Evolutionary conservation across 2,113 vertebrate genomes (phyloP).

Genomic region (Clinocottus analis): DNA sequence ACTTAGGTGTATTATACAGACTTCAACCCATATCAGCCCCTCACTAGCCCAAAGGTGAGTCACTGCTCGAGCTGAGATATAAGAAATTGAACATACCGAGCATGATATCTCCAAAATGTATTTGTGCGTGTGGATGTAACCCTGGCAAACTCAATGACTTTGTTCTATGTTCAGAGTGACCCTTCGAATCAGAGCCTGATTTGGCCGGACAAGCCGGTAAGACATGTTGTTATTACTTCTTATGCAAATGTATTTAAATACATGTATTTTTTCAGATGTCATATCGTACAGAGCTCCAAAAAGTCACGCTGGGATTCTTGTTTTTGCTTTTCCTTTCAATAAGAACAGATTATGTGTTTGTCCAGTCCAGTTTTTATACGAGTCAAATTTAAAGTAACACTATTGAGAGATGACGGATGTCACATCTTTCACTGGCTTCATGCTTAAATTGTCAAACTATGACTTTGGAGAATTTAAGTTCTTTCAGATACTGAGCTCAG

Average conservation of each 20-base stretch:
- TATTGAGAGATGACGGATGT: no score
- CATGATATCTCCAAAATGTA: not conserved
- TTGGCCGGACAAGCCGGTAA: conserved; percentile 80
- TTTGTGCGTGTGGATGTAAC: not conserved
- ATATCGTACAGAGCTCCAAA: not conserved
- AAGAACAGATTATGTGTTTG: not conserved
- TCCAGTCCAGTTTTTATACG: not conserved
- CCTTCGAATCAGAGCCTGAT: conserved; percentile 66
- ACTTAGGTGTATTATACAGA: conserved; percentile 87
- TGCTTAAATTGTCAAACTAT: not conserved
- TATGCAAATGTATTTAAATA: not conserved
- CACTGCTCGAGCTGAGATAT: not conserved
- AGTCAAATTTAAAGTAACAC: not conserved
- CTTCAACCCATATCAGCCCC: conserved; percentile 85
- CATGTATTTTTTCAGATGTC: not conserved
- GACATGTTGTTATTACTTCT: not conserved
- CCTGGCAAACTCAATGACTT: not conserved
- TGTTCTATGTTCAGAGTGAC: conserved; percentile 62
- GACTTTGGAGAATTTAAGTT: not conserved
- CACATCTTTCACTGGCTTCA: no score
- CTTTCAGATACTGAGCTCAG: no score
- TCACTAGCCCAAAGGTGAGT: conserved; percentile 77
- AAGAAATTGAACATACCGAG: not conserved
- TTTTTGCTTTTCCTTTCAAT: not conserved
- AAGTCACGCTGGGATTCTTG: not conserved